phyloP scores from a whole-genome alignment of 2,888 invertebrate genomes.

The Leptinotarsa juncta region DNA sequence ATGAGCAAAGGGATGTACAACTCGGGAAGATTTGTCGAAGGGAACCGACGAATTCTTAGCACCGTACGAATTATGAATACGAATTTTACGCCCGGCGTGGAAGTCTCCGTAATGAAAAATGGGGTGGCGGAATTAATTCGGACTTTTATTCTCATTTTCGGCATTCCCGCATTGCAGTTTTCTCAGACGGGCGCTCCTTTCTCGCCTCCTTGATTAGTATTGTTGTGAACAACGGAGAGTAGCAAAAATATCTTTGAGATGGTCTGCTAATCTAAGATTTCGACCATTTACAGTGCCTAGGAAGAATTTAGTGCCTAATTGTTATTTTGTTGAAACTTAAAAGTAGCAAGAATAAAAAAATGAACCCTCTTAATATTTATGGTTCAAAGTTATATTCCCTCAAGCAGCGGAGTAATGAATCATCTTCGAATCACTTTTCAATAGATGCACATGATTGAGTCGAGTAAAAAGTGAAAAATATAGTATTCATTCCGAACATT shows the following conservation, averaged over 20 bases:
- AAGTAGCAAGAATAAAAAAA: no score
- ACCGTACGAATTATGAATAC: slow-evolving; percentile 7
- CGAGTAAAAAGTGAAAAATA: no score
- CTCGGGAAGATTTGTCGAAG: background rate
- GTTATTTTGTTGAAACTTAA: no score
- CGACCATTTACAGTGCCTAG: no score
- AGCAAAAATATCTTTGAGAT: background rate
- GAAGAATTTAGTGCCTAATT: no score
- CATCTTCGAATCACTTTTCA: no score
- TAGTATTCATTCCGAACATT: no score
- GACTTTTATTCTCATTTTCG: background rate
- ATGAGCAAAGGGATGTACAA: background rate
- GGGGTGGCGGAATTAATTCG: background rate
- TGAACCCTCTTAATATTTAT: no score
- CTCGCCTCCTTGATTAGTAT: background rate
- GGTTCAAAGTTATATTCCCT: no score
- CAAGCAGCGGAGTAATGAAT: no score
- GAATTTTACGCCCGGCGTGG: background rate
- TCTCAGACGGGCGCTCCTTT: background rate
- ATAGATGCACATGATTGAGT: no score
- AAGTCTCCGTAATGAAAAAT: slow-evolving; percentile 3
- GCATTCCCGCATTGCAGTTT: background rate
- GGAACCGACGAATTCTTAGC: background rate
- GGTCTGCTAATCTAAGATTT: no score
- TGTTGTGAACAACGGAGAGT: background rate